Base-by-base conservation (phyloP, 2,888 invertebrate species). In the Hofmannophila pseudospretella region DNA sequence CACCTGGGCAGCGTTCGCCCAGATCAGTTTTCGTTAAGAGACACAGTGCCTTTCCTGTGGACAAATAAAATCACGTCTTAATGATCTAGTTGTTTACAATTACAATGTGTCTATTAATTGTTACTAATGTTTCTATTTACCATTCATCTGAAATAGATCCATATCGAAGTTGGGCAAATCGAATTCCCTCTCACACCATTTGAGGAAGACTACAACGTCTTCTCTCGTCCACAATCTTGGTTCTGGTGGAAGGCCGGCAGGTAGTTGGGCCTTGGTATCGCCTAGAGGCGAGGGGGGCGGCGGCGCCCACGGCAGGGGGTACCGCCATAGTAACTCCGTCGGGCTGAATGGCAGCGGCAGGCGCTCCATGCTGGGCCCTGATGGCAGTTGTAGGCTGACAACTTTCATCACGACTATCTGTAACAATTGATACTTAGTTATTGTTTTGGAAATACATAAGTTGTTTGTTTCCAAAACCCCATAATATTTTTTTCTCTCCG, bases 91-190 rank as follows among this genome's bases (percentile, higher is more conserved):
- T 7, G 8, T 28, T 13, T n/a, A n/a, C n/a, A 25, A 25, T 25
- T n/a, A 25, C 20, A 5, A 7, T 7, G 20, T 20, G 3, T 20
- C 3, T 7, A 20, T 20, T 20, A 20, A 20, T 20, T 20, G 20
- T 20, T n/a, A n/a, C n/a, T n/a, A n/a, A n/a, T n/a, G n/a, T n/a
- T n/a, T n/a, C 27, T 46, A 61, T 76, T 88, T 84, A 89, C 97
- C 97, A 75, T 97, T 97, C 96, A 97, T 97, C 87, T 96, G 96
- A 75, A 97, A 97, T 81, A 95, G 92, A 67, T 97, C 96, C 90
- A 95, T 92, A 68, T 96, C 96, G 68, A 97, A 94, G 56, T 94
- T 93, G 35, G 96, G 96, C 51, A 97, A 86, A 76, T 96, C 96
- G 72, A 96, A 97, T 81, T 96, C 96, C 49, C 95, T 89, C 77